Conservation (phyloP, 2,113 vertebrate genomes). For the Charadrius vociferus region DNA sequence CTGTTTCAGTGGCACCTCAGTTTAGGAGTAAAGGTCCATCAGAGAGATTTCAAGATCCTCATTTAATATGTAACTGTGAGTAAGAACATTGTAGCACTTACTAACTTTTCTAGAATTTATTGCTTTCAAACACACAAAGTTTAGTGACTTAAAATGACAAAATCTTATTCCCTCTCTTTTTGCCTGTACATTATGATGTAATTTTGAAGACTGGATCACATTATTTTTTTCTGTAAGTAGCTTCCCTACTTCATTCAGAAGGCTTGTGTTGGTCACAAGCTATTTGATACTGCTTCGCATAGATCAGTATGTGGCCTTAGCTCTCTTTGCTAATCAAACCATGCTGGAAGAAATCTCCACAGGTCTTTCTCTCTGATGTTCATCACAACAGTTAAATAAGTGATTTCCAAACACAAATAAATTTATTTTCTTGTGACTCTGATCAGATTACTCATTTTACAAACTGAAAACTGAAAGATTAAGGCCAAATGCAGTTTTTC, state of each 20-base stretch:
- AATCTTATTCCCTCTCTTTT: background rate
- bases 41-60: background rate
- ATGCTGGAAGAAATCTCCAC: background rate
- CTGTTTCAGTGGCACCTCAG: background rate
- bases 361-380: background rate
- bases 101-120: background rate
- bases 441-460: background rate
- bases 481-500: background rate
- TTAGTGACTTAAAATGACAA: background rate
- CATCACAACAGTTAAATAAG: background rate
- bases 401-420: background rate
- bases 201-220: background rate
- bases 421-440: background rate
- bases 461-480: background rate
- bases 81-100: background rate
- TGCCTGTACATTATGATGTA: background rate
- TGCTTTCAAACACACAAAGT: background rate
- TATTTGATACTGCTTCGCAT: background rate
- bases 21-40: background rate
- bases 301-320: background rate
- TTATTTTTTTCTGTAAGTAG: background rate
- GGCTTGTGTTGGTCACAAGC: background rate
- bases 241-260: background rate
- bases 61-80: background rate
- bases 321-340: background rate